Evolutionary conservation across 2,888 invertebrate species (phyloP), one percentile per base, ranked within the genome.

Genomic region (Chydorus sphaericus): DNA sequence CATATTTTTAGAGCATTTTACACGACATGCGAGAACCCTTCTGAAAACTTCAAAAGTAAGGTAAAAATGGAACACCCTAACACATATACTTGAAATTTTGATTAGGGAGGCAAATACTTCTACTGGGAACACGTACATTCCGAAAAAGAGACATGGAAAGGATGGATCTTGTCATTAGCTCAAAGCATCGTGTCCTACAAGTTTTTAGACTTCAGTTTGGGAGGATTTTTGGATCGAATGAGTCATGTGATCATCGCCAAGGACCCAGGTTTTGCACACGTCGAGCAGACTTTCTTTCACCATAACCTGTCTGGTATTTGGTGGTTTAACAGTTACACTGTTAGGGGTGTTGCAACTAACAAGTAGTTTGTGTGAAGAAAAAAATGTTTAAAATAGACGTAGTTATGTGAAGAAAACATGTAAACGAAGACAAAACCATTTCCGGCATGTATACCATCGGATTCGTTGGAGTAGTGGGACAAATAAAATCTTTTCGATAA

Each of bases 41-140:
- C n/a, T n/a, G n/a, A n/a, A n/a, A n/a, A n/a, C n/a, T n/a, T n/a
- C n/a, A n/a, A n/a, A n/a, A n/a, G n/a, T n/a, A n/a, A n/a, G n/a
- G n/a, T n/a, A n/a, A n/a, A n/a, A n/a, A n/a, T n/a, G n/a, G n/a
- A n/a, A n/a, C n/a, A n/a, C n/a, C n/a, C n/a, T n/a, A n/a, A n/a
- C n/a, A n/a, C n/a, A n/a, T n/a, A n/a, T n/a, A n/a, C n/a, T n/a
- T n/a, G n/a, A n/a, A n/a, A n/a, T n/a, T n/a, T n/a, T n/a, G n/a
- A 49, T 8, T 54, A 66, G 65, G 66, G 65, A 37, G 66, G 66
- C 23, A 61, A 62, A 52, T 65, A 61, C 49, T 64, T 63, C 58
- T 67, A 61, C 57, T 55, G 64, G 49, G 67, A 67, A 50, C 67
- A 66, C 58, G 61, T 66, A n/a, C 57, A 58, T 4, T 63, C 63